Evolutionary conservation across 2,113 vertebrate genomes (phyloP).

Genomic region (Bambusicola thoracicus): DNA sequence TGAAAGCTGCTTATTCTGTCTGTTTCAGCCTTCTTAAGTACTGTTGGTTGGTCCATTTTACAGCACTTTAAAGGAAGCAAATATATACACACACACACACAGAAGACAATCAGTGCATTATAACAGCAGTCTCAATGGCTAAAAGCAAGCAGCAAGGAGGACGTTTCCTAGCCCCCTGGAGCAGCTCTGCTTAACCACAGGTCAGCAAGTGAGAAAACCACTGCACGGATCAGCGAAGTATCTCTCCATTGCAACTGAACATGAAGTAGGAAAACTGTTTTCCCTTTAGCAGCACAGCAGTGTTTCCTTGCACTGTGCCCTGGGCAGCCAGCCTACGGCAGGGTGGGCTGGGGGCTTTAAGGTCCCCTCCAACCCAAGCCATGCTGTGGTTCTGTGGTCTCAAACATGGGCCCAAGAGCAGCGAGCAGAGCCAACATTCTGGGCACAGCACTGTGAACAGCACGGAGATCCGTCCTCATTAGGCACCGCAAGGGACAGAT

Average conservation of each 20-base stretch:
- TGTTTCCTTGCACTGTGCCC: not conserved
- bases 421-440: not conserved
- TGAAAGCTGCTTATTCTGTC: not conserved
- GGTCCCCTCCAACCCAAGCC: not conserved
- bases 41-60: not conserved
- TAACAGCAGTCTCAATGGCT: not conserved
- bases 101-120: not conserved
- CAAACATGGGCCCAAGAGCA: not conserved
- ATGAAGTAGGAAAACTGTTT: not conserved
- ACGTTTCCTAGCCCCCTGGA: not conserved
- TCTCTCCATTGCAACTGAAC: not conserved
- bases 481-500: not conserved
- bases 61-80: not conserved
- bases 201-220: too few relatives aligned
- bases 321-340: too few relatives aligned
- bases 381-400: rapidly evolving
- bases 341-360: not conserved
- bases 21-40: not conserved
- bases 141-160: not conserved
- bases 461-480: not conserved
- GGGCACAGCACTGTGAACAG: not conserved
- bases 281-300: not conserved
- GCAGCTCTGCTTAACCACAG: not conserved
- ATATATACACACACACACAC: not conserved
- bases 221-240: not conserved